Evolutionary conservation across 1,140 invertebrate genomes (phyloP), one percentile per base, ranked within the genome.

Genomic region (Neodiprion lecontei): DNA sequence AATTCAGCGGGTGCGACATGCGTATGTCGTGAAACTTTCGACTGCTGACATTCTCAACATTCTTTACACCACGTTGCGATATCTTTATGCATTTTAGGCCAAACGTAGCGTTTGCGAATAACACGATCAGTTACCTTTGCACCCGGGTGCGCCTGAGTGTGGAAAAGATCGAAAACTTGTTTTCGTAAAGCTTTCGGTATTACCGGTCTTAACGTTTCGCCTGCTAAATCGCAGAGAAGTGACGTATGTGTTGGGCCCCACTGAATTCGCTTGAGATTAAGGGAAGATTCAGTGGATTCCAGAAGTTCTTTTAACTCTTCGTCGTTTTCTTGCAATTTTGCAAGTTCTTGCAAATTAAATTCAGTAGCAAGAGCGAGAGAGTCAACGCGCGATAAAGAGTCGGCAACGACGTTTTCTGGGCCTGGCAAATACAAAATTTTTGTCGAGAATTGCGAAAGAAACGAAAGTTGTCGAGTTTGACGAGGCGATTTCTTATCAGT

Each of bases 31-130:
- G 65, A 61, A 48, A 78, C 65, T 69, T 81, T 81, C 49, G 72
- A 72, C 0, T n/a, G 53, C 53, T 61, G 53, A 61, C 53, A 61
- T 61, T 71, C 74, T 87, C 85, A 11, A 72, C 40, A 40, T 70
- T 48, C 65, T 87, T 75, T 70, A 8, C 80, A 73, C 81, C 81
- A 87, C 11, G 76, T 67, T 48, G 74, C 73, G 70, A 79, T 79
- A 73, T 88, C 82, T 70, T 80, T 81, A 9, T 79, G 80, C 28
- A 87, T 81, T 3, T 72, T 8, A 12, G 79, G 79, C 82, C 81
- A 85, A 1, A 82, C 75, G 73, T 78, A 85, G 4, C 78, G 72
- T 28, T 77, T 23, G 28, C 72, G 40, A 1, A 83, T 69, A 7
- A 83, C 50, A 50, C 76, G 75, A 9, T 50, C 70, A 1, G 78